A percentile compares a stretch with the other conserved stretches of the same genome.
These are phyloP conservation scores for Urophycis tenuis DNA, from an alignment of 2,797 vertebrate genomes.

Conservation along the genomic window DNA sequence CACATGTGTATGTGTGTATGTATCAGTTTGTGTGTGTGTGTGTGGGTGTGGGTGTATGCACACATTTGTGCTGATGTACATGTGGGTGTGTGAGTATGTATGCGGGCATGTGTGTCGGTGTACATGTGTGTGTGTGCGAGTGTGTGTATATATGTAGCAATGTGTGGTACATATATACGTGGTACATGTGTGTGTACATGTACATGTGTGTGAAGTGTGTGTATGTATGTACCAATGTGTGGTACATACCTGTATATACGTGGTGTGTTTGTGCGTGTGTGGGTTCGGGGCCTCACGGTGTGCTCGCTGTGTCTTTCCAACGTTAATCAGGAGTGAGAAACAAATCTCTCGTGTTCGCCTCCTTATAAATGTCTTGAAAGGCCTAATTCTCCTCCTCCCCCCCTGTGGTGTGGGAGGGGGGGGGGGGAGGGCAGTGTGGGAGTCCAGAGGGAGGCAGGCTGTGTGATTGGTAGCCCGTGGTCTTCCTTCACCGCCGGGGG, in stretches of 20 bases:
- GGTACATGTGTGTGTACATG: no score
- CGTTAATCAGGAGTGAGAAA: not conserved
- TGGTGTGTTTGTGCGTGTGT: no score
- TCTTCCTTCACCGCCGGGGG: not conserved
- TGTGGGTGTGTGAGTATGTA: not conserved
- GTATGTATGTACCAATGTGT: no score
- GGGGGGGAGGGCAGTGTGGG: no score
- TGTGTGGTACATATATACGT: no score
- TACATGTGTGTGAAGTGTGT: no score
- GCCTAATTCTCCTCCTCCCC: not conserved
- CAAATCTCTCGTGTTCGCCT: not conserved
- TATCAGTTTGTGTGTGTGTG: not conserved
- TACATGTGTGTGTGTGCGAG: not conserved
- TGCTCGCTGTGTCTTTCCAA: not conserved
- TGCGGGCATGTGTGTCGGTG: not conserved
- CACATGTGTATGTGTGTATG: no score
- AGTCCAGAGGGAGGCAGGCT: not conserved
- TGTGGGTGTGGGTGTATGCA: not conserved
- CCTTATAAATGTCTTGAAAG: not conserved
- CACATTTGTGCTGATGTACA: not conserved
- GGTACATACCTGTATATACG: no score
- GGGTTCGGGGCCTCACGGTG: no score
- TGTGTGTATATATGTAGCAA: slow-evolving; percentile 29
- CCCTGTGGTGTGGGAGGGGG: no score
- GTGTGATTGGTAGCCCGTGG: not conserved